These are phyloP conservation scores for Anguilla pacifica DNA, from an alignment of 2,797 vertebrate species.

Conservation along the genomic window DNA sequence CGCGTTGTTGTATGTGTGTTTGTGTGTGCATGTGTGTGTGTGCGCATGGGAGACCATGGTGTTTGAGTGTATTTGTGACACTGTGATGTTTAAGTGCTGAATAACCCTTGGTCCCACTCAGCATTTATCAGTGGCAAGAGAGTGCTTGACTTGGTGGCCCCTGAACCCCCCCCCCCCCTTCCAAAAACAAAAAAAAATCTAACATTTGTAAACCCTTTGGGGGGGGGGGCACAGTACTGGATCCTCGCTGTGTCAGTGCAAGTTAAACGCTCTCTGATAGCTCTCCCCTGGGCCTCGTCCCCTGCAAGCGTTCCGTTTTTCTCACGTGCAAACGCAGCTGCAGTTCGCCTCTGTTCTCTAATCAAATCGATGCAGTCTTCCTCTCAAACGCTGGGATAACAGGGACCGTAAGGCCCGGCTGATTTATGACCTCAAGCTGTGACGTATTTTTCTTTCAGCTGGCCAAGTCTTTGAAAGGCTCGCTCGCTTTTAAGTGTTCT, in stretches of 20 bases:
- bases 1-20: not conserved
- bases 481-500: not conserved
- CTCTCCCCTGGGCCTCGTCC: constrained; percentile 62
- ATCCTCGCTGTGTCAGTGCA: constrained; percentile 49
- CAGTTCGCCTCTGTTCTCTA: not conserved
- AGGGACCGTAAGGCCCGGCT: not conserved
- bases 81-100: not conserved
- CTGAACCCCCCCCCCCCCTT: constrained; percentile 9
- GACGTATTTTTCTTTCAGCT: constrained; percentile 1
- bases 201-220: constrained; percentile 44
- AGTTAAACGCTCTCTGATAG: constrained; percentile 59
- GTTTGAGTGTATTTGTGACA: not conserved
- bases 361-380: constrained; percentile 19
- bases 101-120: not conserved
- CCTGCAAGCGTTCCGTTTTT: constrained; percentile 58
- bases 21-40: not conserved
- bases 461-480: not conserved
- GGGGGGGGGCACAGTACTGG: constrained; percentile 43
- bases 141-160: constrained; percentile 35
- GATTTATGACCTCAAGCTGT: constrained; percentile 18
- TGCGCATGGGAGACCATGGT: not conserved
- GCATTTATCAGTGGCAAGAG: constrained; percentile 15
- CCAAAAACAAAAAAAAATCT: constrained; percentile 36
- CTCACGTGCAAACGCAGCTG: constrained; percentile 54
- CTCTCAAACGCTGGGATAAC: not conserved